Evolutionary conservation across 2,888 invertebrate species (phyloP), one percentile per base, ranked within the genome.

Genomic region (Pantelozetes paolii): DNA sequence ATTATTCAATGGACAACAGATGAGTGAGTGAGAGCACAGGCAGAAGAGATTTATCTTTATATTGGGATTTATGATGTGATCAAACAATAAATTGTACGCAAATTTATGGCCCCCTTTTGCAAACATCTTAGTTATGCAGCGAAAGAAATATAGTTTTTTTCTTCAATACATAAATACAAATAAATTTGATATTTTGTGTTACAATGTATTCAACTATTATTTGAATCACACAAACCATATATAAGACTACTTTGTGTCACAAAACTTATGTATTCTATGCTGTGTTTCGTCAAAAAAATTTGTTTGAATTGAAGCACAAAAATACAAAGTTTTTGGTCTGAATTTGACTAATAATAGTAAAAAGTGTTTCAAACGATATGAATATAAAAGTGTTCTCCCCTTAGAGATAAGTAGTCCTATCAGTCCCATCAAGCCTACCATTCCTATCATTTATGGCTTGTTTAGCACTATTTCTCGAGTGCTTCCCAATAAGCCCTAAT

Each of bases 391-490:
- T 67, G 28, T 59, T 54, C 18, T 42, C 67, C 64, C 67, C 40
- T 20, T 11, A 32, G 67, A 67, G 67, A 67, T 67, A 67, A 67
- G 67, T 67, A 67, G 64, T 64, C 64, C 36, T 36, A 36, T 36
- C 36, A 64, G 67, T 67, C 67, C n/a, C n/a, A n/a, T n/a, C n/a
- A n/a, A n/a, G n/a, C 64, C 36, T 36, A 36, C 9, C 36, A 64
- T 40, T 67, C 67, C 67, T 67, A 67, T 67, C 67, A 67, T 67
- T 67, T 67, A 67, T 67, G 67, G 67, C 40, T 67, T 67, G 67
- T 67, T 67, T 67, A 67, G 67, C 67, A 67, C 67, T 67, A 42
- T 67, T 62, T 64, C 36, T 36, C 36, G 67, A 67, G 67, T 23
- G 32, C 67, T 67, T 67, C 67, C 45, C 32, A 67, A 67, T 67